Base-by-base conservation (phyloP, 2,113 vertebrate genomes). In the Calyptomena viridis region DNA sequence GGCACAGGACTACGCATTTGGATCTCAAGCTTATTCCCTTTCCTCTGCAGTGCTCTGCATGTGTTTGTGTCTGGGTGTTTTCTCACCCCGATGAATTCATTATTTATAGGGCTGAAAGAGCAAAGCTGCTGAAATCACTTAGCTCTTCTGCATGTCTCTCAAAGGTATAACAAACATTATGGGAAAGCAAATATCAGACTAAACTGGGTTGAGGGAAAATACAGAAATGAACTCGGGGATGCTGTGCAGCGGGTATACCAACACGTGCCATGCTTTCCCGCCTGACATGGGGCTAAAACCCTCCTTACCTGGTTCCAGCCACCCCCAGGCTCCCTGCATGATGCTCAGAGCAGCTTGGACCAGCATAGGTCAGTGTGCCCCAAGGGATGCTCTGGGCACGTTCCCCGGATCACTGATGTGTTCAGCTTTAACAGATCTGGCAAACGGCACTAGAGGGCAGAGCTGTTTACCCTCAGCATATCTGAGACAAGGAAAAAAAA, bases 391-490 rank as follows among this genome's bases (percentile, higher is more conserved):
- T 52, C 52, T 5, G 33, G 13, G 31, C 37, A 5, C 1, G 11
- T 4, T 67, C 30, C 46, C 64, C 25, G 87, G 6, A 55, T 71
- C 68, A 14, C 4, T 0, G 6, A 21, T 2, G 8, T 2, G 16
- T 3, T 55, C 3, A 8, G 39, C 42, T 82, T 44, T 39, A 64
- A 62, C 81, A 44, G 69, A 59, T 56, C 42, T 62, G 71, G 87
- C 53, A 52, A 91, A 31, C 10, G 13, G 62, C 95, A 90, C 92
- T 91, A 96, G 95, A 94, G 92, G 95, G 95, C 94, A 96, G 95
- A 94, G 81, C 84, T 82, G 81, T 52, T 93, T 95, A 84, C 84
- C 77, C 87, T 84, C 84, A 52, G 35, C 25, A 2, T 4, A 17
- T 22, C 60, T 0, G 14, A 93, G 23, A 47, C 42, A 12, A 49